A percentile compares a stretch with the other conserved stretches of the same genome.
Evolutionary conservation across 2,113 vertebrate species (phyloP).

Genomic region (Meles meles): DNA sequence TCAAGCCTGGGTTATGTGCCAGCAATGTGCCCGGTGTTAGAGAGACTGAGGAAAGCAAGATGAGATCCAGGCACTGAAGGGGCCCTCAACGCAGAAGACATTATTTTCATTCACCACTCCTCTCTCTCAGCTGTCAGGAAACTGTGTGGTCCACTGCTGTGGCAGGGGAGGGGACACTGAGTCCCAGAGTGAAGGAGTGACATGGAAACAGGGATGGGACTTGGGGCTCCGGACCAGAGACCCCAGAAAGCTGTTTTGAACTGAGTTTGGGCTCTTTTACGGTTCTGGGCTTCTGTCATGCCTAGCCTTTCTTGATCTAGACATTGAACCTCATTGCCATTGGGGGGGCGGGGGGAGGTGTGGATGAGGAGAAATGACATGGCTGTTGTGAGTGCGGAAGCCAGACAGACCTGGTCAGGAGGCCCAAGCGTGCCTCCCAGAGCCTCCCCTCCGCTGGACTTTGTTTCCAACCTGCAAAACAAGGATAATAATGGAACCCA

Average conservation of each 20-base stretch:
- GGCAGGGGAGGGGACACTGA: background rate
- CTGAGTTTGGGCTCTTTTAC: background rate
- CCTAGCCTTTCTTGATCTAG: background rate
- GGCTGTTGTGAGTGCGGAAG: background rate
- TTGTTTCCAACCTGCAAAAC: background rate
- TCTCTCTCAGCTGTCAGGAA: background rate
- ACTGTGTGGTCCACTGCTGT: no score
- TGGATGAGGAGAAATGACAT: no score
- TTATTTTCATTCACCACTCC: background rate
- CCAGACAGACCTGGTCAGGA: background rate
- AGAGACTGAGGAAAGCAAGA: background rate
- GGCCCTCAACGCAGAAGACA: background rate
- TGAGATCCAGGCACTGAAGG: background rate
- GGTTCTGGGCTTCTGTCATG: background rate
- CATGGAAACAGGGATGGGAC: background rate
- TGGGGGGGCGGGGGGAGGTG: background rate
- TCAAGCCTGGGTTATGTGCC: background rate
- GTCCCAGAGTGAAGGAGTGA: background rate
- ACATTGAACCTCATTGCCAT: background rate
- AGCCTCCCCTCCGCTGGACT: background rate
- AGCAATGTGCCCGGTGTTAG: background rate
- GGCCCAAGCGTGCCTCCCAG: accelerated
- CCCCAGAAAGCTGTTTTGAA: background rate
- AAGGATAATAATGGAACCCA: background rate
- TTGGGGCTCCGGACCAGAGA: background rate